These are phyloP conservation scores for Galerucella calmariensis DNA, from an alignment of 2,888 invertebrate genomes.

Conservation along the genomic window DNA sequence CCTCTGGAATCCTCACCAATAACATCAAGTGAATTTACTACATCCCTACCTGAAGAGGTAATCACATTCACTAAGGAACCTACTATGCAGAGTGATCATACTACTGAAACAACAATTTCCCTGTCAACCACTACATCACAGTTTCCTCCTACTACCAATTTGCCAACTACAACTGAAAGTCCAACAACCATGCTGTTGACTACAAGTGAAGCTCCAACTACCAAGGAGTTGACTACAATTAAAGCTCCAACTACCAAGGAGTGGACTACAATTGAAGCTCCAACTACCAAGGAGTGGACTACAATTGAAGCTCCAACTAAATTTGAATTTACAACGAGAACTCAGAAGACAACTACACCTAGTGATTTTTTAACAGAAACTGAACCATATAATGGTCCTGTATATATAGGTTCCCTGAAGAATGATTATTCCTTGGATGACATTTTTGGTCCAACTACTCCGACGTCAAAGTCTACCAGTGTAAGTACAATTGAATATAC, in stretches of 20 bases:
- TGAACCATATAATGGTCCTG: slow-evolving; percentile 38
- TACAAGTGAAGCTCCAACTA: no score
- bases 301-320: slow-evolving; percentile 25
- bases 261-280: background rate
- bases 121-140: background rate
- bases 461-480: slow-evolving; percentile 40
- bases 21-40: slow-evolving; percentile 15
- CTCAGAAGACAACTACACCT: slow-evolving; percentile 36
- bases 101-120: slow-evolving; percentile 2
- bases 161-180: background rate
- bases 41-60: slow-evolving; percentile 14
- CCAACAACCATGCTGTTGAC: no score
- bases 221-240: background rate
- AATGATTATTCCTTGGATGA: slow-evolving; percentile 53
- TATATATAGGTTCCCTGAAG: slow-evolving; percentile 37
- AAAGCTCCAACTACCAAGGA: background rate
- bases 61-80: background rate
- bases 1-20: slow-evolving; percentile 37
- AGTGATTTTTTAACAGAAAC: slow-evolving; percentile 46
- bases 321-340: slow-evolving; percentile 25
- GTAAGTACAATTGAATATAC: slow-evolving; percentile 40
- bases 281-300: background rate
- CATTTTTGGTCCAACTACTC: slow-evolving; percentile 52
- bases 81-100: slow-evolving; percentile 3
- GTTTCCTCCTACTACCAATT: background rate